Evolutionary conservation across 92 coral and sea anemone genomes (phyloP), one percentile per base, ranked within the genome.

Genomic region (Epizoanthus illoricatus): DNA sequence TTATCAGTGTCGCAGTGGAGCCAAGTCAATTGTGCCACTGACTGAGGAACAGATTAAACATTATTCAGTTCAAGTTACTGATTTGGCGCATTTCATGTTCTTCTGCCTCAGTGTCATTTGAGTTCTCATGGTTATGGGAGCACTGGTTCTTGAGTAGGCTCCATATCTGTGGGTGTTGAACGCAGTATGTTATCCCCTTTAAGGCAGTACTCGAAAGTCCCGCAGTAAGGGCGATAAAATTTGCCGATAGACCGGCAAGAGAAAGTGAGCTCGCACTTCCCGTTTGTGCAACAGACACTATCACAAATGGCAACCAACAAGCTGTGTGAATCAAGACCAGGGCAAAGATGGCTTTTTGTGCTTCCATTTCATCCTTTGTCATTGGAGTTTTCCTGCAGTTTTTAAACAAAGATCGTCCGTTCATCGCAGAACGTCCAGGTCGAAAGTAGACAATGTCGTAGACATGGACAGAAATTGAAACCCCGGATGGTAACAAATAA

Each of bases 151-250:
- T 89, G 42, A 91, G 75, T 56, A 71, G 72, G n/a, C 45, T 74
- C 80, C 91, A 85, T 42, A 93, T 76, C 23, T 90, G 88, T 23
- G 97, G 97, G 56, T 90, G 87, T 67, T 93, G 94, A 18, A 90
- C 92, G 19, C 97, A 93, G n/a, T 76, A 84, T 10, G 90, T 75
- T 5, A 90, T 68, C 15, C 94, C 94, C 24, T 90, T 93, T 10
- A 93, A 52, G 28, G 94, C 68, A 15, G 89, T 83, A 18, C 91
- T 89, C 10, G 97, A 83, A 5, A 90, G 64, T 16, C 91, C 94
- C 5, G 83, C 73, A 15, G 92, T 81, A 40, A 93, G 87, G 10
- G 92, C 89, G 62, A 93, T 80, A 57, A 93, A 88, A 73, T 88
- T 90, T 40, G 84, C 52, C 64, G 97, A 89, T 6, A 93, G 65